Base-by-base conservation (phyloP, 2,888 invertebrate species). In the Amiota communis region DNA sequence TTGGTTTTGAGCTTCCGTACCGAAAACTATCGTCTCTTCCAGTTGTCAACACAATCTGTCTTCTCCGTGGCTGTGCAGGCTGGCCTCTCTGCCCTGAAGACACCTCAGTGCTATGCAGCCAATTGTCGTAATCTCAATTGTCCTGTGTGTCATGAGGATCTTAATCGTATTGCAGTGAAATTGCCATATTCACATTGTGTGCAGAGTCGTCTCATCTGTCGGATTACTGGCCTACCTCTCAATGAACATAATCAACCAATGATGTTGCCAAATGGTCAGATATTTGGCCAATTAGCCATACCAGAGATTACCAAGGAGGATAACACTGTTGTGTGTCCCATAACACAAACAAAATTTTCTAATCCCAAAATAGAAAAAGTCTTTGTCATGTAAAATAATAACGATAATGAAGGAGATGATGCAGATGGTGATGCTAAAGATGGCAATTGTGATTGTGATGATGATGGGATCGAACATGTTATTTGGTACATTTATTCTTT, bases 181-280 rank as follows among this genome's bases (percentile, higher is more conserved):
- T 92, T 99, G 87, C 99, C 99, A 76, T 96, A 94, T 90, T 98
- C 99, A 77, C 98, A 99, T 91, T 97, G 97, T 90, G 96, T 97
- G 71, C 98, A 98, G 90, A 98, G 98, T 78, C 93, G 97, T 72
- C 93, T 98, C 72, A 96, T 98, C 85, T 99, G 99, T 90, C 93
- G 93, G 87, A 94, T 98, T 82, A 96, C 96, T 75, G 96, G 97
- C 47, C 92, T 95, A 83, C 95, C 97, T 67, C 92, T 99, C 85
- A 98, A 99, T 91, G 98, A 99, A 89, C 96, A 99, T 90, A 98
- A 99, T 91, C 97, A 97, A 82, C 98, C 98, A 12, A 96, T 99
- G 95, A 97, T 98, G 94, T 92, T 99, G 90, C 99, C 99, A 76
- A 99, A 99, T 91, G 99, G 99, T 72, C 96, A 97, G 90, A 98